Evolutionary conservation across 2,113 vertebrate genomes (phyloP), one percentile per base, ranked within the genome.

Genomic region (Bombycilla garrulus): DNA sequence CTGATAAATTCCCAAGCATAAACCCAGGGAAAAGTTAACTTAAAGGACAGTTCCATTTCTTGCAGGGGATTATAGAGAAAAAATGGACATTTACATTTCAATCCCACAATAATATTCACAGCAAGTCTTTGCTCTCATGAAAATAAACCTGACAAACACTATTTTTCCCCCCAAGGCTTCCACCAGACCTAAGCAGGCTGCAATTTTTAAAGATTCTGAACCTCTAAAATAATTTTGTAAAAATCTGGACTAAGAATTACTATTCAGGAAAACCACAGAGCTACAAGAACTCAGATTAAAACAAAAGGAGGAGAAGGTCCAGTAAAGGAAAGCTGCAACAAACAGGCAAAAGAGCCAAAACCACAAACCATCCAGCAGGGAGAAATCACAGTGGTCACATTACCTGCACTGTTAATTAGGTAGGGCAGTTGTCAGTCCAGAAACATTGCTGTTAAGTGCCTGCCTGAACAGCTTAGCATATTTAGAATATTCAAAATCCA

Each of bases 1-100:
- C 36, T 58, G 47, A 38, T 73, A 93, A 92, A 90, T 80, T 92
- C 48, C 61, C 36, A 48, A 60, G 65, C 53, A 57, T 12, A 74
- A n/a, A 83, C 24, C n/a, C 44, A 88, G 42, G 44, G 38, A 92
- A 90, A 93, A 92, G 28, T 51, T 74, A 82, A 91, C 3, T 1
- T 69, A 90, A 88, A 88, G 91, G 90, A 86, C 58, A 85, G 79
- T 44, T 93, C 79, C 62, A 71, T 88, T 86, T 93, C 88, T 93
- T 96, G 47, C 51, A 83, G 81, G 40, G 82, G 48, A 92, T 92
- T 90, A 88, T 29, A 86, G 76, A 78, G 71, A 81, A 50, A n/a
- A 88, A 86, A 93, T 11, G 35, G 82, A 83, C 85, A 81, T 92
- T 88, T 94, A 81, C 83, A 94, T 96, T 95, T 90, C 89, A 91